Percentiles rank a stretch among this genome's conserved stretches.
phyloP scores from a whole-genome alignment of 1,140 invertebrate genomes.

The Bradynema listronoti region DNA sequence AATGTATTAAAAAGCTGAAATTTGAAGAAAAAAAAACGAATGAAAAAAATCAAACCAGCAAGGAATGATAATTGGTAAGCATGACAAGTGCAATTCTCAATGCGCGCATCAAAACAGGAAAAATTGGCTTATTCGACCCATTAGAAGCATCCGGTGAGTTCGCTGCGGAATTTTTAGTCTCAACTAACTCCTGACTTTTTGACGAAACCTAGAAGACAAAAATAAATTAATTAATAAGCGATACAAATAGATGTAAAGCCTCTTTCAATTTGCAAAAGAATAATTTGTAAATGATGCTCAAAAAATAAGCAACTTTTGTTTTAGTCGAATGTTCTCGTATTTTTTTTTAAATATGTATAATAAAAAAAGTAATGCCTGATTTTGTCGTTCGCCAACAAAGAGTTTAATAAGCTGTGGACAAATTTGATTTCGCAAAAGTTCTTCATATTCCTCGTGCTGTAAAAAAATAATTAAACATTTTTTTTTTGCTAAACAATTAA shows the following conservation, averaged over 20 bases:
- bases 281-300: too few relatives aligned
- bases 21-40: slow-evolving; percentile 8
- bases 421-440: slow-evolving; percentile 87
- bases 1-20: slow-evolving; percentile 10
- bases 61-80: slow-evolving; percentile 82
- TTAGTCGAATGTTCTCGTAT: too few relatives aligned
- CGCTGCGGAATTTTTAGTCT: not conserved
- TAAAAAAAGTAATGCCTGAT: not conserved
- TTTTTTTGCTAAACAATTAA: not conserved
- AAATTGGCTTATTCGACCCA: slow-evolving; percentile 71
- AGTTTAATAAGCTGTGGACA: slow-evolving; percentile 93
- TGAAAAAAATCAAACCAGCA: slow-evolving; percentile 68
- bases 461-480: slow-evolving; percentile 1
- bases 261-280: too few relatives aligned
- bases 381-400: slow-evolving; percentile 85
- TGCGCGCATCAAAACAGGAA: slow-evolving; percentile 88
- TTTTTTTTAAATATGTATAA: too few relatives aligned
- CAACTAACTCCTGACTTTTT: too few relatives aligned
- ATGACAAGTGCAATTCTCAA: slow-evolving; percentile 83
- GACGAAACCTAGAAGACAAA: too few relatives aligned
- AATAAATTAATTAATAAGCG: too few relatives aligned
- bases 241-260: too few relatives aligned
- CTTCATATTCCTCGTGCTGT: slow-evolving; percentile 81
- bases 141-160: not conserved
- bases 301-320: too few relatives aligned